Base-by-base conservation (phyloP, 2,113 vertebrate species). In the Arenaria interpres region DNA sequence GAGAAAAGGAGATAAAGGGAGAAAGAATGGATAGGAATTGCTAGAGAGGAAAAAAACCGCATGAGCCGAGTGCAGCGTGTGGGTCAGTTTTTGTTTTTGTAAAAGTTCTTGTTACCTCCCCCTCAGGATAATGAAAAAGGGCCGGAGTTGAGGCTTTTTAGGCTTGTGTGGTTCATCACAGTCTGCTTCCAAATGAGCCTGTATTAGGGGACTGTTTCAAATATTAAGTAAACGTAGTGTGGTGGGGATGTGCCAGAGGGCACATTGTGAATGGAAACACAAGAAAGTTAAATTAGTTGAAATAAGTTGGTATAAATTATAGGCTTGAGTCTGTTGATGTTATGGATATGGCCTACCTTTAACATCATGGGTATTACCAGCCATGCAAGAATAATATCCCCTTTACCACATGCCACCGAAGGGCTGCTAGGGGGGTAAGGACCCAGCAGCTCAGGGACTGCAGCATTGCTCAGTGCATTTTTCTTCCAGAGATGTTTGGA, bases 1-100 rank as follows among this genome's bases (percentile, higher is more conserved):
- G 92, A 79, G 78, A 76, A 90, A 62, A 75, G 60, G 22, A 76
- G 71, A 53, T 79, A 59, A 93, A 96, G 84, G 50, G 37, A 83
- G 83, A 41, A 91, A 82, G 62, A 77, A 72, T 37, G 12, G 32
- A 57, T 15, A 51, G 86, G 74, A 59, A 85, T 56, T 1, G 12
- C 30, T 63, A 14, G 30, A 72, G 25, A 67, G 57, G n/a, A 17
- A 2, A 8, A 4, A 45, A n/a, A 14, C 10, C 22, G 4, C 43
- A 7, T 24, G 59, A 54, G 46, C 28, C 68, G 41, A 16, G 64
- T 10, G 83, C 51, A 33, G 28, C 9, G 37, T 32, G 77, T 16
- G 35, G 88, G 23, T 30, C 12, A 19, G 4, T 10, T 48, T 41
- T 32, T 8, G 35, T 0, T 28, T 83, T 43, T 25, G 30, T 75